Base-by-base conservation (phyloP, 1,140 invertebrate species). In the Phymastichus coffea region DNA sequence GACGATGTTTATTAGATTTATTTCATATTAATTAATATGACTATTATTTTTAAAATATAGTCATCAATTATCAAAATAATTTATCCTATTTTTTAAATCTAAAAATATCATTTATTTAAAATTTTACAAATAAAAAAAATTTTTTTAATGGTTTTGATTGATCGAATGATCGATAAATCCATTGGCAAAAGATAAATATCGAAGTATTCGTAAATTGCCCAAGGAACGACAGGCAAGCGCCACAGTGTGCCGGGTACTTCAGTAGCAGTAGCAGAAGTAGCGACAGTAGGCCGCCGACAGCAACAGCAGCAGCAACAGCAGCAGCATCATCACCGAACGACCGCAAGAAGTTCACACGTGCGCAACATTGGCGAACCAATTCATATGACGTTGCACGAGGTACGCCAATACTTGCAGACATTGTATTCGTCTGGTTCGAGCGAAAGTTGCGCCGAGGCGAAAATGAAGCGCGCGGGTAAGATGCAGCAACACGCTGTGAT, bases 381-480 rank as follows among this genome's bases (percentile, higher is more conserved):
- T 55, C 91, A 93, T 70, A 89, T 94, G 86, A 92, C 91, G 9
- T 75, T 94, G 17, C 88, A 92, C 59, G 91, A 94, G 77, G 91
- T 94, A 62, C 84, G 90, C 62, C 87, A 90, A 67, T 91, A 92
- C 74, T 79, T 92, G 61, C 87, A 91, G 56, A 90, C 87, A 1
- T 74, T 92, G 14, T 91, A 91, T 70, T 89, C 88, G 6, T 87
- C 85, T 19, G 83, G 84, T 65, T 81, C 76, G 26, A 81, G 80
- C 46, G 73, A 86, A 38, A 78, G 81, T 66, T 62, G 60, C n/a
- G 52, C 53, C 9, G 41, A 17, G 46, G 22, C 28, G 2, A 81
- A 80, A 68, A 81, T 79, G 33, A 80, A 76, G 63, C 76, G 72
- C 8, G 61, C 66, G 33, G 46, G 67, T 33, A 61, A 51, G 22